These are phyloP conservation scores for Suncus etruscus DNA, from an alignment of 2,113 vertebrate genomes.

Conservation along the genomic window DNA sequence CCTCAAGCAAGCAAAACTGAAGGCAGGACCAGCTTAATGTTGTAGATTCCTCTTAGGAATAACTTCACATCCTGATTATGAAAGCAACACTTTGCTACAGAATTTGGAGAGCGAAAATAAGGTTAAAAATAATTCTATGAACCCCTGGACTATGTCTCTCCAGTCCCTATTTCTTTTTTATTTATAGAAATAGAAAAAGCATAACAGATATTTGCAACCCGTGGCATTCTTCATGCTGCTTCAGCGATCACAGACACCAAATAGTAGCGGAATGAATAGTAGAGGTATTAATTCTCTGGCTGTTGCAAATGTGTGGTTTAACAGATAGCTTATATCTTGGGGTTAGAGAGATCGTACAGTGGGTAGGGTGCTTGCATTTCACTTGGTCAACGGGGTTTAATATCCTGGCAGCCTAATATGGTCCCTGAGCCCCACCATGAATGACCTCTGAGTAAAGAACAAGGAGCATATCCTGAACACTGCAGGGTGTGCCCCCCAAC, in stretches of 20 bases:
- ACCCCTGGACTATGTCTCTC: too few species aligned
- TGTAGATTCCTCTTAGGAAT: not conserved
- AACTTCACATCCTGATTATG: not conserved
- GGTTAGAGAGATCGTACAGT: too few species aligned
- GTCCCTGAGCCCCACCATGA: too few species aligned
- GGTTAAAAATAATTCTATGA: not conserved
- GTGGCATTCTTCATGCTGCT: not conserved
- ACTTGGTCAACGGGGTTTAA: too few species aligned
- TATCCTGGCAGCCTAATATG: too few species aligned
- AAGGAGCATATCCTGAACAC: too few species aligned
- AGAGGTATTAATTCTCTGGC: not conserved
- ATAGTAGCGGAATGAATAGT: not conserved
- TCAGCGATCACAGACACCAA: not conserved
- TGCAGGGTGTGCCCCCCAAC: too few species aligned
- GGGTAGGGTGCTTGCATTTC: too few species aligned
- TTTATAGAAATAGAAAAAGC: not conserved
- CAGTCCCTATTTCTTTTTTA: not conserved
- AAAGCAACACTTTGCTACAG: too few species aligned
- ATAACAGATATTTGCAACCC: not conserved
- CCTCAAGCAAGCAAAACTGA: not conserved
- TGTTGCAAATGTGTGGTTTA: not conserved
- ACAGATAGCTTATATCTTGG: not conserved
- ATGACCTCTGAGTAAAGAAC: too few species aligned
- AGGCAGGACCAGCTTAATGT: fast-evolving
- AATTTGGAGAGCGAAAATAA: not conserved